A percentile compares a stretch with the other conserved stretches of the same genome.
Conservation (phyloP, 2,113 vertebrate genomes). For the Crotalus helleri region DNA sequence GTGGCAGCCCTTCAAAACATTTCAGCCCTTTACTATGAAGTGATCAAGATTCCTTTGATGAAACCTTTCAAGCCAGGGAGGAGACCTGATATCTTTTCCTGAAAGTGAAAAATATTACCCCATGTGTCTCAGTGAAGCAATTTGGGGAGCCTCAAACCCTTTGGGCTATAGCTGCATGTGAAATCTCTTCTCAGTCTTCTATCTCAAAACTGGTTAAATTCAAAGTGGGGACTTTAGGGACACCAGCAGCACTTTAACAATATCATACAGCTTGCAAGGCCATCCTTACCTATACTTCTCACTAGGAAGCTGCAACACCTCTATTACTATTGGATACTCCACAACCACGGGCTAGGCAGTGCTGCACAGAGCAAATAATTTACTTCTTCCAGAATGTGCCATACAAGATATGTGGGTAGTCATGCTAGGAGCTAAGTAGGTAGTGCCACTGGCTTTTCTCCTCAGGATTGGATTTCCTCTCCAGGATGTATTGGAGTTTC, state of each 20-base stretch:
- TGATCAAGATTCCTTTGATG: not conserved
- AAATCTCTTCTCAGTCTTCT: not conserved
- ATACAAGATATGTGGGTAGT: not conserved
- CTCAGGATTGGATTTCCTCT: not conserved
- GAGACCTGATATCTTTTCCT: not conserved
- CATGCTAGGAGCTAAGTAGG: not conserved
- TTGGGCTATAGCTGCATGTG: not conserved
- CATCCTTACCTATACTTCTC: not conserved
- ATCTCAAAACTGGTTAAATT: not conserved
- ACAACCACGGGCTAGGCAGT: not conserved
- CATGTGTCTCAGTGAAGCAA: not conserved
- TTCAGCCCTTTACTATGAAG: not conserved
- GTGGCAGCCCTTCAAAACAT: not conserved
- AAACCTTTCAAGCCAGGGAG: not conserved
- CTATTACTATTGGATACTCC: not conserved
- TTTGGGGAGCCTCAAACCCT: not conserved
- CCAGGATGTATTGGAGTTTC: not conserved
- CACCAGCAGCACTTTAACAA: not conserved
- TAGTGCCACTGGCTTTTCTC: not conserved
- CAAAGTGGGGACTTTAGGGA: not conserved
- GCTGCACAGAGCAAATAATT: not conserved
- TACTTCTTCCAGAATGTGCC: not conserved
- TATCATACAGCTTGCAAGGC: not conserved
- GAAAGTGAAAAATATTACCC: not conserved
- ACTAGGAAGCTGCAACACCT: not conserved